Evolutionary conservation across 2,797 vertebrate species (phyloP), one percentile per base, ranked within the genome.

Genomic region (Microhierax caerulescens): DNA sequence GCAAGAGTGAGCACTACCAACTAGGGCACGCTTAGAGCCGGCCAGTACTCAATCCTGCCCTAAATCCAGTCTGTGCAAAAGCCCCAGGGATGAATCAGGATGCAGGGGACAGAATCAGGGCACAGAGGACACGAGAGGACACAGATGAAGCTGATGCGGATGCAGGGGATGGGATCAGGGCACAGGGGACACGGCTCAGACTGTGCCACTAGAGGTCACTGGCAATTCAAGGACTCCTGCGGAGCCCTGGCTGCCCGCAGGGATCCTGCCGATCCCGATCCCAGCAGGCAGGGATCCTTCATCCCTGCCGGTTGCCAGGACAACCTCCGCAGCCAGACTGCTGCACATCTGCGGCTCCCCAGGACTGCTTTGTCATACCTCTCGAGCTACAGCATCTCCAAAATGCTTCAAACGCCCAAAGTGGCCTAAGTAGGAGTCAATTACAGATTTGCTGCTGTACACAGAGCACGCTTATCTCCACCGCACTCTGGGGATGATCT

Each of bases 171-270:
- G 4, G 20, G 16, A 56, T 20, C 27, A 3, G 41, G 34, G 45
- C 4, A 43, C 24, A 2, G 34, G 34, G n/a, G 39, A 37, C 14
- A 11, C 0, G 1, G 83, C 54, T 17, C 15, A 5, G 81, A 37
- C 48, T 15, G 51, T 18, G 48, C 93, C 96, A 73, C 90, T 37
- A 87, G 96, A 57, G 84, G 86, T 73, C 95, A 67, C 78, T 51
- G 51, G 72, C 74, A 80, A 63, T 5, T 14, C 63, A 5, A 76
- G 51, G 48, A 41, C 70, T 61, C 61, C 22, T 1, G 47, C 37
- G 17, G 60, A 56, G 67, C 80, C 61, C 56, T 0, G 37, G n/a
- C 39, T 41, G 74, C 50, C 36, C 8, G 1, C 2, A 0, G 50
- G 63, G 83, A 83, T 51, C 7, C 56, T 5, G 61, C 68, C 0